Base-by-base conservation (phyloP, 2,113 vertebrate genomes). In the Macquaria australasica region DNA sequence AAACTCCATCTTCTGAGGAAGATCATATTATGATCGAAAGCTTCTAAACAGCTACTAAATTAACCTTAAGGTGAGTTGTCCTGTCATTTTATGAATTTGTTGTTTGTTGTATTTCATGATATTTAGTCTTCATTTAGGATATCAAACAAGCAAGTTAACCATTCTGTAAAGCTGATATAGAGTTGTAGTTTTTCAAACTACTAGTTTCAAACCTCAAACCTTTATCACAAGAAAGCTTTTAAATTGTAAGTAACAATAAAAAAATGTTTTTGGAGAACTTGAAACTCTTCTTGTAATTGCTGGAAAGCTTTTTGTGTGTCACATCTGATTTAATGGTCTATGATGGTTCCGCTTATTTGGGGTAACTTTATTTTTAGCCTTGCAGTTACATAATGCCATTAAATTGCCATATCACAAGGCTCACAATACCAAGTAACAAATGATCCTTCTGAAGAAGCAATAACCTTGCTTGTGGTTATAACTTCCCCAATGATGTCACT, bases 401-500 rank as follows among this genome's bases (percentile, higher is more conserved):
- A 77, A 68, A 80, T 70, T 77, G 77, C 72, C 68, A 39, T 8
- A 53, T 7, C 39, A 63, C 20, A 8, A 51, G 37, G 62, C 45
- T 73, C 50, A 69, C 58, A 79, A 59, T 39, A 55, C 8, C 31
- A 41, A 78, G 69, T 79, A 85, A 89, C 69, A 81, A 83, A 89
- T 77, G 76, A 81, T 85, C 77, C 72, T 39, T 60, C 69, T 34
- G 82, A 59, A 79, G 80, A 87, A 85, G 86, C 72, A 89, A 76
- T 87, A 87, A 87, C 77, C 82, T 71, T 43, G 37, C 79, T 63
- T 51, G 23, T 1, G 1, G 69, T 83, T 81, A 64, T 41, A 69
- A 73, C 77, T 56, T 82, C 84, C 75, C 82, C 21, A 41, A 64
- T 79, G 75, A 48, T 68, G 73, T 62, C 66, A 55, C 39, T 68